Evolutionary conservation across 2,888 invertebrate genomes (phyloP).

Genomic region (Netelia melanura): DNA sequence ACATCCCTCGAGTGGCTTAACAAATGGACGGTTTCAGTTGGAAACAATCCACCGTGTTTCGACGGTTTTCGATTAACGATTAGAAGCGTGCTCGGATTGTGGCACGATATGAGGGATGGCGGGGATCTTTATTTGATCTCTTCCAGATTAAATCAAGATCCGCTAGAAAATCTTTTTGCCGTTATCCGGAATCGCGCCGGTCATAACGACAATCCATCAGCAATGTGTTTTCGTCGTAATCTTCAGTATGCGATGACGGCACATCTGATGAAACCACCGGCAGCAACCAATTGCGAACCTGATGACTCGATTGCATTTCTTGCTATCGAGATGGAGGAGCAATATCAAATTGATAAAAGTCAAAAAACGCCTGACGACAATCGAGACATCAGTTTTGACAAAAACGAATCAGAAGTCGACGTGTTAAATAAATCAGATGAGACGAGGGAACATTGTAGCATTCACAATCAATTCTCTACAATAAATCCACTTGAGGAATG

Average conservation of each 20-base stretch:
- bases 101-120: constrained; percentile 65
- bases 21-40: constrained; percentile 49
- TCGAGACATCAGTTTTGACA: not conserved
- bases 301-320: constrained; percentile 23
- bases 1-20: constrained; percentile 61
- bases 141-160: constrained; percentile 71
- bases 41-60: constrained; percentile 69
- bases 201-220: constrained; percentile 56
- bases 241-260: constrained; percentile 45
- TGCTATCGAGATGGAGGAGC: not conserved
- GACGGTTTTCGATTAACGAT: constrained; percentile 69
- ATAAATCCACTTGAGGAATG: constrained; percentile 30
- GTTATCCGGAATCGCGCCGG: constrained; percentile 69
- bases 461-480: not conserved
- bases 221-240: constrained; percentile 32
- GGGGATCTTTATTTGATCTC: constrained; percentile 66
- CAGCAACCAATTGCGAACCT: constrained; percentile 47
- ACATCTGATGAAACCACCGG: constrained; percentile 43
- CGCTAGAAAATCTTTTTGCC: constrained; percentile 73
- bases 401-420: constrained; percentile 7
- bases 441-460: not conserved
- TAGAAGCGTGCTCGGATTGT: constrained; percentile 68
- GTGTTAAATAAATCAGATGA: constrained; percentile 4
- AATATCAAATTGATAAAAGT: too few species aligned
- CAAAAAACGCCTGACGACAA: too few species aligned